Evolutionary conservation across 2,113 vertebrate species (phyloP), one percentile per base, ranked within the genome.

Genomic region (Gnathonemus echidnorhynchus): DNA sequence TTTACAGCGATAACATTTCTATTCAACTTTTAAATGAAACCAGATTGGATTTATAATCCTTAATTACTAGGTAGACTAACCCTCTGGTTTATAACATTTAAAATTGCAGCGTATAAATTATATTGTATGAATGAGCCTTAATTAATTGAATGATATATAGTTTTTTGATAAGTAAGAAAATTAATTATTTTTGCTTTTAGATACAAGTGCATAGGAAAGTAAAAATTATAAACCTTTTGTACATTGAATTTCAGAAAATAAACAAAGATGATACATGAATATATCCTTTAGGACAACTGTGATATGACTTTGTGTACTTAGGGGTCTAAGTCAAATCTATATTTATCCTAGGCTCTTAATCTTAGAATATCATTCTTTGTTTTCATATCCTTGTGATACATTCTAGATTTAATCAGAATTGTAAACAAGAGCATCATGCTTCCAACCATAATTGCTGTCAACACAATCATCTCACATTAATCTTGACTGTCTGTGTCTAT

Each of bases 351-450:
- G 92, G 92, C 91, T 80, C 93, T 92, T 89, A 46, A 90, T 91
- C 94, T 94, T 94, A 90, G 93, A 94, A 94, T 94, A 94, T 92
- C 92, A 93, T 91, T 91, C 91, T 94, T 94, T 96, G 95, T 96
- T 96, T 96, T 95, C 95, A 93, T 95, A 92, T 93, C 80, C 92
- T 96, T 96, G 96, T 96, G 95, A 96, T 94, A 93, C 93, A 94
- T 42, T 91, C 92, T 48, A 92, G 94, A 96, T 96, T 96, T 96
- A 95, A 96, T 96, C 96, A 96, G 89, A 92, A 90, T 84, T 92
- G 93, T 95, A 96, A 96, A 96, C 95, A 96, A 94, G 90, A 90
- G 91, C 92, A 86, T 31, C 66, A 45, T 17, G 66, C 88, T 50
- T 86, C 84, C 13, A 21, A 13, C 10, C n/a, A 49, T 86, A 50